Evolutionary conservation across 2,888 invertebrate genomes (phyloP), one percentile per base, ranked within the genome.

Genomic region (Lypha dubia): DNA sequence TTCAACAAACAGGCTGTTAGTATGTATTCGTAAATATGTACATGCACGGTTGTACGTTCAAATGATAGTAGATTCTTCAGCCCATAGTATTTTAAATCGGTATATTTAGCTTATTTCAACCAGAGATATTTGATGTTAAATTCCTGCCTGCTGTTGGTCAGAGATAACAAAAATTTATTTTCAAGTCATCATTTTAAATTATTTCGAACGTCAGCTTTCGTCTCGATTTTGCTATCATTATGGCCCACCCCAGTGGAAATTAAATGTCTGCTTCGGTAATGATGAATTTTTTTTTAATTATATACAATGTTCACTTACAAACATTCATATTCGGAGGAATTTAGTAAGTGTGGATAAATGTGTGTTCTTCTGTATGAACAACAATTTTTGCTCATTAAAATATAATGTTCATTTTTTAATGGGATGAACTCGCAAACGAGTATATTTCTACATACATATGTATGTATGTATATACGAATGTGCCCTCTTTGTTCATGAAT

Each of bases 361-460:
- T 49, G 11, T 63, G 63, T 63, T 15, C n/a, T 1, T 62, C 20
- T 70, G 62, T 62, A 70, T 87, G 87, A 87, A 87, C 87, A 80
- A 77, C 88, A 90, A 90, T 89, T 90, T 90, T 89, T 90, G 90
- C 90, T 90, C 91, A 90, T 90, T 90, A 91, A 90, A 91, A 90
- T 90, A 90, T 91, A 90, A 90, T 90, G 90, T 90, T 86, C 85
- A 63, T 75, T 75, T 80, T 77, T 80, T 80, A 60, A 71, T 76
- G 68, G 51, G 51, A 63, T 71, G 71, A 76, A 60, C 71, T 65
- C 32, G 46, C 46, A 76, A 63, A 20, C 56, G 62, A 53, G 51
- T 51, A 38, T 51, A 28, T 22, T 35, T 49, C 11, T n/a, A 22
- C 15, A 5, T 13, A 17, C 28, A 28, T 28, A 28, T 5, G 5